Conservation (phyloP, 2,888 invertebrate genomes). For the Cheilosia urbana region DNA sequence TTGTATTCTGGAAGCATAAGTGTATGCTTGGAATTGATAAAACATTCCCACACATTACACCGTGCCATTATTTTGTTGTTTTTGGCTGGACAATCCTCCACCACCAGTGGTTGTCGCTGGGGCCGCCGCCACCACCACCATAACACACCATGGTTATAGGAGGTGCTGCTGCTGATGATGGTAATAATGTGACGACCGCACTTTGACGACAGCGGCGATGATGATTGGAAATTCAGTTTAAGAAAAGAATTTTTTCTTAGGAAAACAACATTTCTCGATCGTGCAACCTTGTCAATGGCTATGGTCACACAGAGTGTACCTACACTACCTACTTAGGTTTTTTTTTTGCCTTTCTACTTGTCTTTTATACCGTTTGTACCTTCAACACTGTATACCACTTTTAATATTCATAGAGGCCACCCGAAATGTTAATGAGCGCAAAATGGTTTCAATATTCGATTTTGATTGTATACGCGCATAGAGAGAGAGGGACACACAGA, state of each 20-base stretch:
- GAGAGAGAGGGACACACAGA: constrained; percentile 37
- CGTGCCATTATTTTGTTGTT: constrained; percentile 67
- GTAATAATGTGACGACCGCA: constrained; percentile 67
- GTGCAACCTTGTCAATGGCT: constrained; percentile 75
- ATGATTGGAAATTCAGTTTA: constrained; percentile 74
- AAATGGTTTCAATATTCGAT: constrained; percentile 66
- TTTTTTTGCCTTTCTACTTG: constrained; percentile 18
- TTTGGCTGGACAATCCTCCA: constrained; percentile 56
- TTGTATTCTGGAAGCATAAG: constrained; percentile 75
- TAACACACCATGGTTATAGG: constrained; percentile 10
- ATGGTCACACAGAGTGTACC: constrained; percentile 67
- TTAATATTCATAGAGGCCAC: constrained; percentile 71
- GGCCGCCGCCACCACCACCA: background rate
- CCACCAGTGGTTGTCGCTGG: constrained; percentile 15
- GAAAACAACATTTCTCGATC: constrained; percentile 74
- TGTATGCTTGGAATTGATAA: constrained; percentile 79
- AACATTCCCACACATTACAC: constrained; percentile 80
- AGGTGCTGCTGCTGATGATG: constrained; percentile 61
- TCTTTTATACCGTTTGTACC: constrained; percentile 12
- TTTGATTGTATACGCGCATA: constrained; percentile 13
- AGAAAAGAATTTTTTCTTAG: constrained; percentile 75
- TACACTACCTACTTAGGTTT: constrained; percentile 48
- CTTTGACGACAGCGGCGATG: constrained; percentile 65
- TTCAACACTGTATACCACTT: constrained; percentile 14
- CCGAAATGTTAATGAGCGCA: constrained; percentile 74